Percentiles rank a stretch among this genome's conserved stretches.
phyloP scores from a whole-genome alignment of 2,113 vertebrate genomes.

The Lathamus discolor region DNA sequence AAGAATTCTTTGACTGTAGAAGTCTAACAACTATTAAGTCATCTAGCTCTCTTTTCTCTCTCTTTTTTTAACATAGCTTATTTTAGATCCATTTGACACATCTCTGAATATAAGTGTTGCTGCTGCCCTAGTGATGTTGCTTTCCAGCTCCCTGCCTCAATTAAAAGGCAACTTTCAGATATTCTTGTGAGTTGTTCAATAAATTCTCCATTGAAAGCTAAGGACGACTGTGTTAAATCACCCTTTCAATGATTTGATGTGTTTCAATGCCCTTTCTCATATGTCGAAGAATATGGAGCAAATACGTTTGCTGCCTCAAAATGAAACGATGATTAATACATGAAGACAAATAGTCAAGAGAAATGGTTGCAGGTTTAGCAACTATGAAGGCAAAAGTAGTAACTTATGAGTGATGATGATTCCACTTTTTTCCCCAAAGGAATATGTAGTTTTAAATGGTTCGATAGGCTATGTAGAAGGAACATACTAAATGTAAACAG shows the following conservation, averaged over 20 bases:
- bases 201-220: slow-evolving; percentile 35
- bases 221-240: not conserved
- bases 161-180: not conserved
- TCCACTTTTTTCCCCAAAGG: not conserved
- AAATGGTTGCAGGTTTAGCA: not conserved
- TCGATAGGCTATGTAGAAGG: not conserved
- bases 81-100: not conserved
- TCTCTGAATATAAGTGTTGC: not conserved
- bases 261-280: not conserved
- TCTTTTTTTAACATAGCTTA: not conserved
- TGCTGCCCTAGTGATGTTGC: not conserved
- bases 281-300: not conserved
- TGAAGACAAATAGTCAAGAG: not conserved
- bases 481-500: not conserved
- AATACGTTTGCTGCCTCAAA: not conserved
- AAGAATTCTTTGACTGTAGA: not conserved
- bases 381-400: not conserved
- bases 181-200: slow-evolving; percentile 1
- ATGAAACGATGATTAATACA: not conserved
- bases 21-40: not conserved
- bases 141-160: not conserved
- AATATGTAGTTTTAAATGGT: not conserved
- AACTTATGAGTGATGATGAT: not conserved
- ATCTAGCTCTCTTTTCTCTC: not conserved
- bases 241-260: not conserved